A percentile compares a stretch with the other conserved stretches of the same genome.
These are phyloP conservation scores for Dyspetes luteomarginatus DNA, from an alignment of 2,888 invertebrate genomes.

Conservation along the genomic window DNA sequence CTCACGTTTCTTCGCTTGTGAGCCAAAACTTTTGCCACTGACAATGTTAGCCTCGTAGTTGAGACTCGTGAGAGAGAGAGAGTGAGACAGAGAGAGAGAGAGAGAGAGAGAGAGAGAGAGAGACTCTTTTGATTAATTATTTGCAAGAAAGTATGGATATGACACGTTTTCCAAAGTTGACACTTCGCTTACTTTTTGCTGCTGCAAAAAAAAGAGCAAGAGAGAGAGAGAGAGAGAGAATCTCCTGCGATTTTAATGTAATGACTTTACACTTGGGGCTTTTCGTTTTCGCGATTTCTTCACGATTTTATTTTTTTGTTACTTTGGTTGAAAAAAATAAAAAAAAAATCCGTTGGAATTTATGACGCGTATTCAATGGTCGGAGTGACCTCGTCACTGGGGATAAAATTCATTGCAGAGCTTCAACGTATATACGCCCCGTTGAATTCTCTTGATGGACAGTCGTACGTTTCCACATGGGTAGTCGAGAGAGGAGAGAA, in stretches of 20 bases:
- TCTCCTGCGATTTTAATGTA: not conserved
- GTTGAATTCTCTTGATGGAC: not conserved
- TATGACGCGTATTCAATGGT: not conserved
- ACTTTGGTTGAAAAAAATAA: not conserved
- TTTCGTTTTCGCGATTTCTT: conserved; percentile 2
- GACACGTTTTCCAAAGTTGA: too few species aligned
- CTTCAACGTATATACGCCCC: not conserved
- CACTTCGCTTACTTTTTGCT: not conserved
- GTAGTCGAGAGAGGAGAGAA: not conserved
- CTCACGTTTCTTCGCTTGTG: too few species aligned
- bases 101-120: too few species aligned
- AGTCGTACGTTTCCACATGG: not conserved
- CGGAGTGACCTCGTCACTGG: not conserved
- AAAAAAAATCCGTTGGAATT: not conserved
- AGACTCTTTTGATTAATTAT: conserved; percentile 4
- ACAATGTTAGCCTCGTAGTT: too few species aligned
- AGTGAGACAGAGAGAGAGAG: too few species aligned
- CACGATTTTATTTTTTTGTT: not conserved
- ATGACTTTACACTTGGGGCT: not conserved
- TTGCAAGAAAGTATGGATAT: not conserved
- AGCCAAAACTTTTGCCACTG: too few species aligned
- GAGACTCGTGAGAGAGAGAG: too few species aligned
- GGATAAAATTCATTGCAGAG: not conserved
- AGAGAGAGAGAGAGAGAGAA: not conserved
- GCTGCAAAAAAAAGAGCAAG: not conserved